Evolutionary conservation across 1,140 invertebrate genomes (phyloP).

Genomic region (Steinernema feltiae): DNA sequence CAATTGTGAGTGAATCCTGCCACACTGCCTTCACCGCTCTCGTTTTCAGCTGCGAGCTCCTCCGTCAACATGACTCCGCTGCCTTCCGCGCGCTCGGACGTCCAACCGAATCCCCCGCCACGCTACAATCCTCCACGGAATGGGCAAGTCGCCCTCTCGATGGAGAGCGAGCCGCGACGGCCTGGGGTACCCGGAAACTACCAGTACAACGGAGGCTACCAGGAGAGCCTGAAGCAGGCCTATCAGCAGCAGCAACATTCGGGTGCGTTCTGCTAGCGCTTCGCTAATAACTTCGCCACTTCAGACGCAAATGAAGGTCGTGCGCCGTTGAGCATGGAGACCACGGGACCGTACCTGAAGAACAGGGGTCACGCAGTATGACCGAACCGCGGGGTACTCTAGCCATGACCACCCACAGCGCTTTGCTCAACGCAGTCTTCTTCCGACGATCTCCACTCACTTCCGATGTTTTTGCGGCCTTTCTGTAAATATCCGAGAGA

Average conservation of each 20-base stretch:
- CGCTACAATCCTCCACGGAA: slow-evolving; percentile 14
- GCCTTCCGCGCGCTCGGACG: neutral
- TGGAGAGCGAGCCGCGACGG: slow-evolving; percentile 33
- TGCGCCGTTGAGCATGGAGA: neutral
- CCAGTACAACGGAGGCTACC: neutral
- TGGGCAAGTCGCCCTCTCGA: slow-evolving; percentile 29
- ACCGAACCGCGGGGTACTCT: neutral
- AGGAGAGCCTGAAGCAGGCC: neutral
- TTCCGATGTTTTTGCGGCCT: slow-evolving; percentile 9
- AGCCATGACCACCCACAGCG: neutral
- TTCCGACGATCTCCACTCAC: neutral
- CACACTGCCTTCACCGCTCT: neutral
- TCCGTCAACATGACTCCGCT: slow-evolving; percentile 12
- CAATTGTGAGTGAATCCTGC: slow-evolving; percentile 15
- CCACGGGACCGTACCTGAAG: neutral
- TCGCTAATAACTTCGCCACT: neutral
- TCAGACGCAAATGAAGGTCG: neutral
- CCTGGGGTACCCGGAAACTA: slow-evolving; percentile 23
- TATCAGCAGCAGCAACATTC: neutral
- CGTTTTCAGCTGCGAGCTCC: neutral
- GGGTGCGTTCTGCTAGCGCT: slow-evolving; percentile 23
- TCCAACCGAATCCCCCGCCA: slow-evolving; percentile 10
- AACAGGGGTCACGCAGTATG: neutral
- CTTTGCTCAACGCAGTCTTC: neutral
- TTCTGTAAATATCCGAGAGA: slow-evolving; percentile 16